Evolutionary conservation across 2,113 vertebrate genomes (phyloP).

Genomic region (Notarius quadriscutis): DNA sequence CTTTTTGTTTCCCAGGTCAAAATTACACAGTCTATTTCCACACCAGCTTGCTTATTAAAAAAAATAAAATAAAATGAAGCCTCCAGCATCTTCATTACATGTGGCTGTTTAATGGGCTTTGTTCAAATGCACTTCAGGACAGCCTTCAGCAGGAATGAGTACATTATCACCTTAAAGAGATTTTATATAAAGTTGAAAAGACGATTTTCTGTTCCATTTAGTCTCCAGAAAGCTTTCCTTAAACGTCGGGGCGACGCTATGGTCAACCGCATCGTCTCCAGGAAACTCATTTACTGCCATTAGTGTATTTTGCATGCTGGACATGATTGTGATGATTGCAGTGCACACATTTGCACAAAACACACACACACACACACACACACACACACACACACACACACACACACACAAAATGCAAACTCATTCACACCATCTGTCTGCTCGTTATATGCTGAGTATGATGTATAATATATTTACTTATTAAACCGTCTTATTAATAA

Average conservation of each 20-base stretch:
- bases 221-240: constrained; percentile 35
- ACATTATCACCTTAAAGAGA: not conserved
- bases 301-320: constrained; percentile 11
- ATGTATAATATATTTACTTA: not conserved
- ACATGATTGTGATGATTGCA: not conserved
- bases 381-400: constrained; percentile 6
- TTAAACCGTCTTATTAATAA: not conserved
- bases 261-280: not conserved
- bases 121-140: not conserved
- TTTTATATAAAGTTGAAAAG: not conserved
- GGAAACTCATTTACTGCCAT: not conserved
- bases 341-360: not conserved
- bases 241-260: not conserved
- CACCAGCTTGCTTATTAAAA: not conserved
- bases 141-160: constrained; percentile 8
- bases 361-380: constrained; percentile 28
- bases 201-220: constrained; percentile 33
- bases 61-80: not conserved
- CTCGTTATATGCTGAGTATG: not conserved
- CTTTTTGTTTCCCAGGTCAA: not conserved
- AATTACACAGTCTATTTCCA: not conserved
- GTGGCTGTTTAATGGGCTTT: constrained; percentile 6
- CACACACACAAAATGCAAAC: constrained; percentile 7
- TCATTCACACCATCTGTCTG: not conserved
- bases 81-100: not conserved